Conservation (phyloP, 2,888 invertebrate genomes). For the Apeira syringaria region DNA sequence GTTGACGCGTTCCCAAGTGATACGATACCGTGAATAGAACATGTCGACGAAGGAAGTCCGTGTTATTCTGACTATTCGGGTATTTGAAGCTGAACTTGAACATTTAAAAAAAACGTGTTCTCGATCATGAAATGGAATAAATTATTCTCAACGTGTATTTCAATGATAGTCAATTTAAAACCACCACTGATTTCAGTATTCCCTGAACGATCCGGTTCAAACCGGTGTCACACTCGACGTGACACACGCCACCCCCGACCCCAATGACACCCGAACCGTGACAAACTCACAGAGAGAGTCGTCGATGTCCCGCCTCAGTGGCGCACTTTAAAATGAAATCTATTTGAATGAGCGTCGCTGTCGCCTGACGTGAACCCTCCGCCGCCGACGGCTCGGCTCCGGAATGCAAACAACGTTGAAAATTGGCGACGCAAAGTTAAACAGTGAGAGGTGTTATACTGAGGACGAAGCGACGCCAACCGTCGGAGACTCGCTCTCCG, state of each 20-base stretch:
- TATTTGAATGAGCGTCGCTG: conserved; percentile 2
- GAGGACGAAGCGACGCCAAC: conserved; percentile 7
- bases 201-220: too few species aligned
- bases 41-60: too few species aligned
- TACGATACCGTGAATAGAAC: too few species aligned
- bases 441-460: conserved; percentile 21
- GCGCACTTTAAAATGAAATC: conserved; percentile 13
- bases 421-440: conserved; percentile 24
- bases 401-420: conserved; percentile 31
- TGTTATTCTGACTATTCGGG: too few species aligned
- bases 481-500: conserved; percentile 1
- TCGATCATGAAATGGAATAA: too few species aligned
- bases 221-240: too few species aligned
- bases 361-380: too few species aligned
- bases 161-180: too few species aligned
- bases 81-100: too few species aligned
- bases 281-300: conserved; percentile 2
- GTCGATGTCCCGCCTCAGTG: conserved; percentile 1
- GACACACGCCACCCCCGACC: background rate
- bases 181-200: too few species aligned
- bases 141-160: too few species aligned
- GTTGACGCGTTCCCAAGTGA: background rate
- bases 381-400: conserved; percentile 13
- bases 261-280: conserved; percentile 2
- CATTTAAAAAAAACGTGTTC: too few species aligned